Percentiles rank a stretch among this genome's conserved stretches.
Evolutionary conservation across 2,888 invertebrate genomes (phyloP).

Genomic region (Lucinisca nassula): DNA sequence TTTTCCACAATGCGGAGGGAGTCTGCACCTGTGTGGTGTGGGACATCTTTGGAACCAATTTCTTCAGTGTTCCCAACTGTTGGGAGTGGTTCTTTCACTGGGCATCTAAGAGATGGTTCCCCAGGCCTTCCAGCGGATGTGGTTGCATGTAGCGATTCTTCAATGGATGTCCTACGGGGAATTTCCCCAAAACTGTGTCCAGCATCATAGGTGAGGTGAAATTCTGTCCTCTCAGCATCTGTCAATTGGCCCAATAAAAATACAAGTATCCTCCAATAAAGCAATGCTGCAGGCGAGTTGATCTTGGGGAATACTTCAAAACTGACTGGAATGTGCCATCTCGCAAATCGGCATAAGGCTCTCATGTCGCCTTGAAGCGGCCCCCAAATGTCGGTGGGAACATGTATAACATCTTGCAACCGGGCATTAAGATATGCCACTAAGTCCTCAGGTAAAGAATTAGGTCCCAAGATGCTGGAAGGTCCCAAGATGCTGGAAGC

Average conservation of each 20-base stretch:
- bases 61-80: too few species aligned
- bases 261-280: neutral
- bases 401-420: neutral
- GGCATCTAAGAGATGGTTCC: too few species aligned
- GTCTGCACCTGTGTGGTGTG: too few species aligned
- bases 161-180: too few species aligned
- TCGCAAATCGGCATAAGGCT: neutral
- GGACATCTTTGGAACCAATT: too few species aligned
- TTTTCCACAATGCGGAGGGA: too few species aligned
- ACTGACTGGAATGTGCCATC: neutral
- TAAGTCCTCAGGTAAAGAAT: neutral
- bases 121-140: too few species aligned
- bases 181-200: neutral
- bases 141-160: too few species aligned
- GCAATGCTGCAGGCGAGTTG: neutral
- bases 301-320: neutral
- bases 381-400: neutral
- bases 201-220: neutral
- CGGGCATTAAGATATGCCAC: neutral
- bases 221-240: neutral
- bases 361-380: neutral
- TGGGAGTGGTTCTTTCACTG: too few species aligned
- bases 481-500: neutral
- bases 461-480: neutral
- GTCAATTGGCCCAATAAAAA: neutral